Base-by-base conservation (phyloP, 2,888 invertebrate genomes). In the Xylota segnis region DNA sequence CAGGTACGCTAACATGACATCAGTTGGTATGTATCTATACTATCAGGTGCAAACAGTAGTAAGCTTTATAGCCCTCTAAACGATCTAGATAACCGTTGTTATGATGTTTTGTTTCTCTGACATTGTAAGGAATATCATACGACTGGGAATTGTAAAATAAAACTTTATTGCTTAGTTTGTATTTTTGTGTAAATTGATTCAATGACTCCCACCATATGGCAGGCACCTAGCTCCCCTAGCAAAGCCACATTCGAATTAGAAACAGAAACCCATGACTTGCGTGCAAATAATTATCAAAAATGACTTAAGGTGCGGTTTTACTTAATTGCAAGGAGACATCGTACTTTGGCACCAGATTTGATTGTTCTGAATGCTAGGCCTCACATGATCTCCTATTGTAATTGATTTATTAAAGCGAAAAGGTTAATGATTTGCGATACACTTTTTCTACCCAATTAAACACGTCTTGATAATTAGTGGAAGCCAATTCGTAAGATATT, bases 391-490 rank as follows among this genome's bases (percentile, higher is more conserved):
- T 27, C 7, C 32, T 2, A 23, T 6, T 34, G n/a, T n/a, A 34
- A 45, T n/a, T 27, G 40, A 37, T 23, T 61, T 29, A 43, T 45
- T 43, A 2, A 7, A 63, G 10, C 2, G 0, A 37, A 52, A 27
- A 52, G 27, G 27, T 45, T 37, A 59, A 59, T 47, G 34, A 27
- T 59, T 66, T 56, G 34, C 34, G 29, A 6, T 12, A 14, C 47
- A 47, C 34, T 37, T 37, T 40, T 23, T 59, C 59, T 45, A 47
- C 34, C 5, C 37, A 71, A 40, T 71, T 50, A 59, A 71, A 37
- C 37, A 34, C 37, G 59, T 14, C 47, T 23, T 14, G 29, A 37
- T 66, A 66, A 65, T 71, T 34, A 47, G 34, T 14, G 14, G 9
- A 52, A 34, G 23, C 29, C 12, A 68, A 54, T 54, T 37, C 7